Conservation (phyloP, 2,888 invertebrate genomes). For the Sphaeridia pumilis region DNA sequence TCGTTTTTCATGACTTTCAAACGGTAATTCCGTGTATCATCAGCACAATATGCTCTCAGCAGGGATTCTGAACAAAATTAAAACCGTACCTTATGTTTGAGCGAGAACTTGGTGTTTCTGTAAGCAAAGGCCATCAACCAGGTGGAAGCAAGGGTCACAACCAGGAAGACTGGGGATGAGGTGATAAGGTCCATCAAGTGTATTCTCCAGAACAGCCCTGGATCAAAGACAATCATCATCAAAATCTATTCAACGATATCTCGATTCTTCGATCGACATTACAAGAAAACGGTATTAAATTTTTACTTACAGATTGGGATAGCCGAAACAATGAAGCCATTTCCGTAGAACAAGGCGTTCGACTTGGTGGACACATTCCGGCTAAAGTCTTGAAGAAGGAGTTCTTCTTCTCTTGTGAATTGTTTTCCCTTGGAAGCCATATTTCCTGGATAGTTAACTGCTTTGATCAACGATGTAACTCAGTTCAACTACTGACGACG, state of each 20-base stretch:
- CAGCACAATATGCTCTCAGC: neutral
- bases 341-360: constrained; percentile 93
- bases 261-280: no score
- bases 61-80: no score
- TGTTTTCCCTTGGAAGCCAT: constrained; percentile 32
- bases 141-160: constrained; percentile 76
- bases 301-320: constrained; percentile 86
- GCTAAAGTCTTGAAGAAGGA: constrained; percentile 90
- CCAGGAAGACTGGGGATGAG: constrained; percentile 69
- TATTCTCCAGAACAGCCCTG: constrained; percentile 98
- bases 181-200: constrained; percentile 87
- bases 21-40: constrained; percentile 14
- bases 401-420: constrained; percentile 95
- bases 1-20: constrained; percentile 13
- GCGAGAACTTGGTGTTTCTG: constrained; percentile 91
- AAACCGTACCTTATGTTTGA: constrained; percentile 73
- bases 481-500: neutral
- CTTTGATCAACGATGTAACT: no score
- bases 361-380: constrained; percentile 96
- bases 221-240: no score
- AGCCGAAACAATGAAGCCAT: constrained; percentile 95
- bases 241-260: no score
- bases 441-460: no score
- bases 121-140: constrained; percentile 91
- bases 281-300: constrained; percentile 1